These are phyloP conservation scores for Tragelaphus scriptus DNA, from an alignment of 2,113 vertebrate genomes.

Conservation along the genomic window DNA sequence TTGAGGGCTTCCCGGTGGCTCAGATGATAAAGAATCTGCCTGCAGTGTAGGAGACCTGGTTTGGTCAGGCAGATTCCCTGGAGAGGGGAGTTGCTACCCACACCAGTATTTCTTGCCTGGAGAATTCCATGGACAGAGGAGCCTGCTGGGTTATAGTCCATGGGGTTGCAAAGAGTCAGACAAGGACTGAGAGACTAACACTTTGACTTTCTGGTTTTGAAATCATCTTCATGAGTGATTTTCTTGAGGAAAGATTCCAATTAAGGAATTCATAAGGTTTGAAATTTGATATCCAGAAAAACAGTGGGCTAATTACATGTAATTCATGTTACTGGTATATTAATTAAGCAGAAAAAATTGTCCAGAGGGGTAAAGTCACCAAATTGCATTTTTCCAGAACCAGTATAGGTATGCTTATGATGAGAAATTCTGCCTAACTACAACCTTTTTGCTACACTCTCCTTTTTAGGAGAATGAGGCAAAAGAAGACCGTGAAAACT, in stretches of 20 bases:
- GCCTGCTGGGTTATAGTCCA: neutral
- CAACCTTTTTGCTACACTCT: neutral
- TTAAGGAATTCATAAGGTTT: neutral
- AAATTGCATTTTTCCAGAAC: neutral
- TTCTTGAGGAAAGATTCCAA: constrained; percentile 27
- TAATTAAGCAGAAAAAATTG: neutral
- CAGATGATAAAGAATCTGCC: neutral
- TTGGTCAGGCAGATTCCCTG: neutral
- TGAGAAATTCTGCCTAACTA: neutral
- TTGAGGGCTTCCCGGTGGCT: neutral
- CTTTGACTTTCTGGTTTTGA: neutral
- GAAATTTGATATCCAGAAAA: neutral
- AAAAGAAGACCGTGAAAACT: neutral
- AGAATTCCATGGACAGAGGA: neutral
- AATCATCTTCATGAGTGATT: neutral
- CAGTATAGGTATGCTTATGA: neutral
- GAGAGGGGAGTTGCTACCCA: neutral
- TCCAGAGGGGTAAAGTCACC: neutral
- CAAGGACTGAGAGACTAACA: neutral
- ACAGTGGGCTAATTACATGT: neutral
- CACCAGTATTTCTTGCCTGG: neutral
- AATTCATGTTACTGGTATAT: neutral
- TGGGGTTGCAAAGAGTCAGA: neutral
- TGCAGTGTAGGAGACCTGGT: neutral
- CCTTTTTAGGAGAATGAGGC: neutral